Base-by-base conservation (phyloP, 2,797 vertebrate species). In the Vespertilio murinus region DNA sequence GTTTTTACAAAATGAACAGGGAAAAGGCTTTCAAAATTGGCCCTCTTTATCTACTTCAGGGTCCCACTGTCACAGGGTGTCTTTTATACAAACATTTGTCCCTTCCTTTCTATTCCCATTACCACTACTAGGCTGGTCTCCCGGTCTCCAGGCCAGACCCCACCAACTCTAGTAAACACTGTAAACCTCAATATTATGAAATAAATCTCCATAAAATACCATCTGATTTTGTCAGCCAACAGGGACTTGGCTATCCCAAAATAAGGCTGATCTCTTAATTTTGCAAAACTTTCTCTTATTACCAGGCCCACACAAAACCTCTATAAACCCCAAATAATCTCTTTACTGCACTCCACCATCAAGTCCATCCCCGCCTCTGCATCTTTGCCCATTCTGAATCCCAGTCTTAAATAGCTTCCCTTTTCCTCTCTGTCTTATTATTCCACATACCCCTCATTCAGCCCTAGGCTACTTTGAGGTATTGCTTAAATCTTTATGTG, bases 341-440 rank as follows among this genome's bases (percentile, higher is more conserved):
- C 74, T 28, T 92, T 38, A 28, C 25, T 49, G 13, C 4, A 75
- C 45, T 83, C 42, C 20, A 82, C 45, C 30, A 70, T 28, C 69
- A 96, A 65, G 70, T 47, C 33, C 54, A 75, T 87, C 93, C 52
- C 78, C 52, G 49, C 20, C 56, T 94, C 65, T 8, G 14, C 2
- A 91, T 18, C 28, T 75, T 59, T 77, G 40, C 12, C 40, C 35
- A 93, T 49, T 83, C 38, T 89, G 20, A 94, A 81, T 87, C 11
- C 40, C 23, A 45, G 1, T 70, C 40, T 71, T 94, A 95, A 93
- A 64, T 84, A 90, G 87, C 33, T 67, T 95, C 25, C n/a, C 30
- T 94, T 52, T 38, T 81, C 40, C 35, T 91, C n/a, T 90, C 38
- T 91, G 67, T 28, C 59, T 91, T 87, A 74, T 84, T 92, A 88